A percentile compares a stretch with the other conserved stretches of the same genome.
phyloP scores from a whole-genome alignment of 1,140 invertebrate genomes.

The Linepithema humile region DNA sequence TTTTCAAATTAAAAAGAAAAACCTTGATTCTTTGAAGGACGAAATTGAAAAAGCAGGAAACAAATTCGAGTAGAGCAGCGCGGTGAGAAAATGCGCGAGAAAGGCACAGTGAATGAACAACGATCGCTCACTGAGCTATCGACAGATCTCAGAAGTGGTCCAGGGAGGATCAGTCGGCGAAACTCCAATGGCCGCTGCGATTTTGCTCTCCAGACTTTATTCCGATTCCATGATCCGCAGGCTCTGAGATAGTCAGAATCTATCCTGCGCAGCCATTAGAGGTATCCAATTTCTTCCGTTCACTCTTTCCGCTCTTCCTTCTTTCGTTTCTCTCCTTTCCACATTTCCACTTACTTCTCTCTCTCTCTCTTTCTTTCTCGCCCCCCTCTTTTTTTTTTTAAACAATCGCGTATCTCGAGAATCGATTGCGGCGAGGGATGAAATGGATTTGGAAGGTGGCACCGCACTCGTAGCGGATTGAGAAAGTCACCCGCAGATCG shows the following conservation, averaged over 20 bases:
- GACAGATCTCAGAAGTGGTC: slow-evolving; percentile 56
- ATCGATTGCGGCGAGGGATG: slow-evolving; percentile 27
- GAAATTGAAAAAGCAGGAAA: slow-evolving; percentile 36
- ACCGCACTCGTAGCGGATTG: not conserved
- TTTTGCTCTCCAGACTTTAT: slow-evolving; percentile 68
- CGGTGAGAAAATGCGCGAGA: not conserved
- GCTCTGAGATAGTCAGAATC: slow-evolving; percentile 55
- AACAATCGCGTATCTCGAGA: slow-evolving; percentile 62
- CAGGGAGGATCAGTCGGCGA: slow-evolving; percentile 49
- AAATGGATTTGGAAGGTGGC: slow-evolving; percentile 28
- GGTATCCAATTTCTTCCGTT: slow-evolving; percentile 74
- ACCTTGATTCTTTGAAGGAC: not conserved
- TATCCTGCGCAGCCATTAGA: slow-evolving; percentile 73
- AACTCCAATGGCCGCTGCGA: slow-evolving; percentile 57
- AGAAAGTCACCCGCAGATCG: not conserved
- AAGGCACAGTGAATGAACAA: slow-evolving; percentile 41
- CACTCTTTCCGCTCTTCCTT: not conserved
- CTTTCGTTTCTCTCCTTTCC: not conserved
- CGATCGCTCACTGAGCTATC: slow-evolving; percentile 56
- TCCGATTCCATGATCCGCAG: slow-evolving; percentile 61
- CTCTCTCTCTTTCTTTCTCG: slow-evolving; percentile 27
- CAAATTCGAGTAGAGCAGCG: slow-evolving; percentile 22
- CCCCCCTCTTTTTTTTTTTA: slow-evolving; percentile 58
- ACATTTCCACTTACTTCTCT: not conserved
- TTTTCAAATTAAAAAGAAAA: slow-evolving; percentile 30